Base-by-base conservation (phyloP, 2,888 invertebrate genomes). In the Podotricha telesiphe region DNA sequence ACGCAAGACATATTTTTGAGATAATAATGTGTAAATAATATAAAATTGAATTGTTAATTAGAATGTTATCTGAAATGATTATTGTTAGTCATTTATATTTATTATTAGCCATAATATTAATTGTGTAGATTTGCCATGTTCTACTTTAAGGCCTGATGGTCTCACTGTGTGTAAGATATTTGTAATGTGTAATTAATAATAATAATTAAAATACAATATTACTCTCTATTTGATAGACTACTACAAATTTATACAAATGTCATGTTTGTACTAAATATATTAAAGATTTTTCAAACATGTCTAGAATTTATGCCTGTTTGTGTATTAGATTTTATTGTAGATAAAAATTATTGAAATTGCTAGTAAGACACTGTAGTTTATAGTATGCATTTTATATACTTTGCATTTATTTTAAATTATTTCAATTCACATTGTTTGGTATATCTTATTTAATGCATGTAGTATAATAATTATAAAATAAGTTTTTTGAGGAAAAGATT, bases 401-500 rank as follows among this genome's bases (percentile, higher is more conserved):
- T 76, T 83, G 85, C 86, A 86, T 83, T 84, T 85, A 83, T 81
- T 80, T 80, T 80, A 71, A 59, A 22, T 45, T 13, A 45, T 22
- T 55, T 55, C 17, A 0, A n/a, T 45, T 17, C 59, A 17, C 42
- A 59, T 45, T 42, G 22, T 22, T n/a, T 59, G 22, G 28, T 45
- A 45, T 59, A 22, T 59, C 10, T 68, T 45, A 47, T 28, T 22
- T 58, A 45, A 58, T 66, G 58, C 77, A 74, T 68, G 62, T 13
- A 47, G 8, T 15, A 58, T 40, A 58, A 42, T 59, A 42, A 48
- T 55, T 51, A 55, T 45, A 50, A 20, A 56, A 55, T 34, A 48
- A 56, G 87, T 86, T 87, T n/a, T 72, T 90, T 88, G 86, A 89
- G 86, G 85, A 86, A n/a, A 86, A 86, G 88, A 86, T 67, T 82